Base-by-base conservation (phyloP, 2,113 vertebrate genomes). In the Mellivora capensis region DNA sequence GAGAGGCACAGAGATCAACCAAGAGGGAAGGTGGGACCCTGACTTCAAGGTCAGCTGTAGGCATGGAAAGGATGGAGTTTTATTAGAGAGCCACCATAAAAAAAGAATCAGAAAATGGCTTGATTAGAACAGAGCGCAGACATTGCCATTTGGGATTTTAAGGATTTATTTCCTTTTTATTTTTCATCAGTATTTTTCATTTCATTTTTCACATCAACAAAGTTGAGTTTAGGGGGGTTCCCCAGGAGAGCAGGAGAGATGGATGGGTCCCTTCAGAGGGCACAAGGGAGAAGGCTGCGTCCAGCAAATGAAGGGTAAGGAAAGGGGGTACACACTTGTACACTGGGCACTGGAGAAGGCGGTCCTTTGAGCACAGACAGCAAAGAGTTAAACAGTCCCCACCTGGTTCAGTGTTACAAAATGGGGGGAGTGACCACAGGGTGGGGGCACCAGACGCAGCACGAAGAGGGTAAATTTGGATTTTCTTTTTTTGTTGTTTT, bases 401-500 rank as follows among this genome's bases (percentile, higher is more conserved):
- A 97, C 94, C 97, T 89, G 94, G 77, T 83, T 97, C 93, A 94
- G 83, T 79, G 94, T 93, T 88, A 98, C 97, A 96, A 98, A 97
- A 97, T 64, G n/a, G 39, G 44, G 47, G 52, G 91, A 57, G 57
- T 49, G 93, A 81, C 93, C 61, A 54, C 0, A 79, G 90, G 94
- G 76, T 44, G 4, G 71, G 96, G 93, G 81, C 85, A 69, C 97
- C 57, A 69, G 98, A 98, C 74, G 12, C 87, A 97, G 97, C 95
- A 57, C 34, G 37, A 96, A 37, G 71, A 94, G 31, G 80, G 72
- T 90, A 79, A 88, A 87, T 94, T 92, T 89, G 90, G 72, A 95
- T 94, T 97, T 98, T 94, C 97, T 98, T 97, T 98, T 97, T 98
- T 98, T 98, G 97, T 98, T 99, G 98, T 98, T 98, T 97, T 97